Conservation (phyloP, 2,113 vertebrate genomes). For the Chelonoidis abingdonii region DNA sequence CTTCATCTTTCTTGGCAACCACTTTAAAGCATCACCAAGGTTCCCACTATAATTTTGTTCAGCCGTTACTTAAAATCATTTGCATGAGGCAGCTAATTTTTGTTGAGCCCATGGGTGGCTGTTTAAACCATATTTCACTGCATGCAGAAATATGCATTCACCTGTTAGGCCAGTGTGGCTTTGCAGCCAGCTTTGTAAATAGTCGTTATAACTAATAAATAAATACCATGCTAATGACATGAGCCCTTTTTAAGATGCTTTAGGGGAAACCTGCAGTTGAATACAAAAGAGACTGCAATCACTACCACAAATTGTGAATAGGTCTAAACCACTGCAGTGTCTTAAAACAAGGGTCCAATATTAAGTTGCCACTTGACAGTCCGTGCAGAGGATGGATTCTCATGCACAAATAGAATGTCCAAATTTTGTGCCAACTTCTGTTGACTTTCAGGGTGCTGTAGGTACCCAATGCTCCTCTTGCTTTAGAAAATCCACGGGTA, state of each 20-base stretch:
- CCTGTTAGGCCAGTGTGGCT: neutral
- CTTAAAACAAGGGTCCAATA: constrained; percentile 29
- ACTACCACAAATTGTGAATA: neutral
- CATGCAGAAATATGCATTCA: constrained; percentile 29
- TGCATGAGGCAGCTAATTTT: constrained; percentile 32
- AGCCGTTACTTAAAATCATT: constrained; percentile 48
- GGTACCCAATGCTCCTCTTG: no score
- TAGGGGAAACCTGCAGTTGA: constrained; percentile 41
- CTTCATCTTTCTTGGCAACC: neutral
- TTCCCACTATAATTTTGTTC: neutral
- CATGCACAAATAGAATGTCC: neutral
- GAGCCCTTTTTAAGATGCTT: constrained; percentile 47
- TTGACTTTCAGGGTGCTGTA: accelerated
- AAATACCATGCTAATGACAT: constrained; percentile 55
- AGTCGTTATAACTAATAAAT: constrained; percentile 65
- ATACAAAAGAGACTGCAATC: constrained; percentile 45
- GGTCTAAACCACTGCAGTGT: constrained; percentile 6
- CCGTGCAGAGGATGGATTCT: neutral
- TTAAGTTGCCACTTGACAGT: neutral
- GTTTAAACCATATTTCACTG: constrained; percentile 39
- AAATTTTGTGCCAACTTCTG: accelerated
- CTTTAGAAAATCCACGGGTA: neutral
- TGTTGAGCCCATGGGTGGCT: neutral
- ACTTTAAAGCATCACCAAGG: neutral
- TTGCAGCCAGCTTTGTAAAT: constrained; percentile 46